These are phyloP conservation scores for Phalacrocorax aristotelis DNA, from an alignment of 2,113 vertebrate genomes.

Conservation along the genomic window DNA sequence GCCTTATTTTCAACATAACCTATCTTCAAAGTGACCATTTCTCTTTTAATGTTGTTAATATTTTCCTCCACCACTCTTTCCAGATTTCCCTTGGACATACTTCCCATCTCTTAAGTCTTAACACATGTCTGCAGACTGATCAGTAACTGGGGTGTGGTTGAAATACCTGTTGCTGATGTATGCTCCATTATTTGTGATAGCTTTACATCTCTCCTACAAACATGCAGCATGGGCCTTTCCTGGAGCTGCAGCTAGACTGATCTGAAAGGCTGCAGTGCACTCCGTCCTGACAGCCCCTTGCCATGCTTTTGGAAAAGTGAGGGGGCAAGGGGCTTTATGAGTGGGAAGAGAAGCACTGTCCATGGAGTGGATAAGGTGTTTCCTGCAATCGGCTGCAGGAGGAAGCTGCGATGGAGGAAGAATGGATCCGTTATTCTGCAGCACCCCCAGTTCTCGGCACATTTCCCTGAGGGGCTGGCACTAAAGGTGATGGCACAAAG, in stretches of 20 bases:
- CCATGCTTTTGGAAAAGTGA: neutral
- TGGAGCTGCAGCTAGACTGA: neutral
- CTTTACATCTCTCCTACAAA: neutral
- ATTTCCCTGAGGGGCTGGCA: neutral
- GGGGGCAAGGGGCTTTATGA: neutral
- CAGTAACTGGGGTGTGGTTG: neutral
- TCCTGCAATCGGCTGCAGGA: neutral
- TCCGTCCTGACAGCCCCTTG: neutral
- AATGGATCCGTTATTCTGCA: neutral
- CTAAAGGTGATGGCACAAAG: neutral
- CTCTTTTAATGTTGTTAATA: neutral
- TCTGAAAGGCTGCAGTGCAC: neutral
- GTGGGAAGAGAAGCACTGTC: neutral
- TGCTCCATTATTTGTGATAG: neutral
- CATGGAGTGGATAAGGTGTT: neutral
- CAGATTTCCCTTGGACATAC: neutral
- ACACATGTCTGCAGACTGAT: neutral
- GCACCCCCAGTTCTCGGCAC: neutral
- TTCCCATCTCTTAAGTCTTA: neutral
- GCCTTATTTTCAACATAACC: slow-evolving; percentile 50
- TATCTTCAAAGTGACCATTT: slow-evolving; percentile 19
- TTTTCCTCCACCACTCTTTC: slow-evolving; percentile 1
- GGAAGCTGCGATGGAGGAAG: neutral
- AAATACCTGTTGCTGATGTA: neutral
- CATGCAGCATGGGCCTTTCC: neutral